Percentiles rank a stretch among this genome's conserved stretches.
Conservation (phyloP, 2,113 vertebrate species). For the Sorex araneus region DNA sequence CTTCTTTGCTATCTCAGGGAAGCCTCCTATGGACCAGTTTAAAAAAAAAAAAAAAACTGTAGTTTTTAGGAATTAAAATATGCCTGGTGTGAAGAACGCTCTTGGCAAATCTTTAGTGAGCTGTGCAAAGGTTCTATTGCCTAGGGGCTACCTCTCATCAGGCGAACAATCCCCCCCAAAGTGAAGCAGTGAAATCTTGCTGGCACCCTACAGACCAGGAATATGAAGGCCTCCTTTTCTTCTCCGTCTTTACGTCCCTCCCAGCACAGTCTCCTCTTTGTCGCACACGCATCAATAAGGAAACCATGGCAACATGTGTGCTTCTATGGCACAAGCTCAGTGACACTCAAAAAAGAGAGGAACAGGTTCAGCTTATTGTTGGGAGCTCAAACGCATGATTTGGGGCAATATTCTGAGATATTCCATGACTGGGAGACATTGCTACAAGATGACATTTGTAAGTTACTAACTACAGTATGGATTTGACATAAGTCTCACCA, state of each 20-base stretch:
- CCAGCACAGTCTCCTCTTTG: not conserved
- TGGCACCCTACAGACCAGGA: not conserved
- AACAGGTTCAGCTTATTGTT: not conserved
- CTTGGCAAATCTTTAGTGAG: conserved; percentile 14
- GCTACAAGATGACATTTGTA: not conserved
- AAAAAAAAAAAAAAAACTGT: not conserved
- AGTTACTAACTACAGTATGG: not conserved
- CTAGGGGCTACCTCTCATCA: not conserved
- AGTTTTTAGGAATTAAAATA: conserved; percentile 35
- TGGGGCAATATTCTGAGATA: conserved; percentile 44
- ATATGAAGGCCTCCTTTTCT: not conserved
- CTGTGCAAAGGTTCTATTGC: not conserved
- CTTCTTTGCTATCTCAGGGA: conserved; percentile 3
- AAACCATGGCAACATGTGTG: conserved; percentile 48
- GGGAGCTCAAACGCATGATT: not conserved
- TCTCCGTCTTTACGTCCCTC: not conserved
- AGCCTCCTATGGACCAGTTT: conserved; percentile 25
- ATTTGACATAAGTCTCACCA: conserved; percentile 26
- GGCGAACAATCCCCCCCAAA: not conserved
- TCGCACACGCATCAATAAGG: not conserved
- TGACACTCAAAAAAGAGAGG: not conserved
- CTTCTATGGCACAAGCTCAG: not conserved
- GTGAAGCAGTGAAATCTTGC: not conserved
- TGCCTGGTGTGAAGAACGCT: not conserved
- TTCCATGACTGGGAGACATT: not conserved